A percentile compares a stretch with the other conserved stretches of the same genome.
Conservation (phyloP, 2,888 invertebrate genomes). For the Eupithecia subfuscata region DNA sequence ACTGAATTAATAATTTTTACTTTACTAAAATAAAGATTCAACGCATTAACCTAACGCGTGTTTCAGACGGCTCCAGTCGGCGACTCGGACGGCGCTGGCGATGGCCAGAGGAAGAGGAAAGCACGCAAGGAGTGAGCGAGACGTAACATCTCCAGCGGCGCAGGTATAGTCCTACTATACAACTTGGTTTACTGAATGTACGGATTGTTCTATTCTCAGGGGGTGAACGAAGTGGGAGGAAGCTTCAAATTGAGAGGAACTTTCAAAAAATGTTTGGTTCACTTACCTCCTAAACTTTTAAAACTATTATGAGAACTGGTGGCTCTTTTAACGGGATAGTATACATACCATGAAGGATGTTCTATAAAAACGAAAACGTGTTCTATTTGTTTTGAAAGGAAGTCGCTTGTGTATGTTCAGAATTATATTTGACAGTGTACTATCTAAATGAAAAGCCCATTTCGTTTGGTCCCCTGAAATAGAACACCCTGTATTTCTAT, state of each 20-base stretch:
- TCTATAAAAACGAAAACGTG: not conserved
- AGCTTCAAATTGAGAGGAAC: not conserved
- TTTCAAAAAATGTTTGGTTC: not conserved
- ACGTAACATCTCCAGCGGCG: conserved; percentile 25
- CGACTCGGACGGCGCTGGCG: conserved; percentile 73
- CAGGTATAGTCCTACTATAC: conserved; percentile 35
- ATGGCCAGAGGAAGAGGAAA: conserved; percentile 78
- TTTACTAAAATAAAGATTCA: no score
- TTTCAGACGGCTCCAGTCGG: conserved; percentile 56
- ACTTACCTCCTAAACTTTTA: not conserved
- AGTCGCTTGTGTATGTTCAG: not conserved
- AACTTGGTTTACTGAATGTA: not conserved
- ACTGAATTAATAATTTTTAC: no score
- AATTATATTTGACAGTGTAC: not conserved
- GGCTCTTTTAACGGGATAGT: not conserved
- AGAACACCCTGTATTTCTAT: not conserved
- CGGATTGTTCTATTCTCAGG: not conserved
- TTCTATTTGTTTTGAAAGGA: not conserved
- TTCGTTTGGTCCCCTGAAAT: not conserved
- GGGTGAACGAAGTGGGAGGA: not conserved
- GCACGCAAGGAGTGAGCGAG: conserved; percentile 75
- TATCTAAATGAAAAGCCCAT: not conserved
- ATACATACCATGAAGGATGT: not conserved
- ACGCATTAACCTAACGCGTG: not conserved
- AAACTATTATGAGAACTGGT: not conserved